phyloP scores from a whole-genome alignment of 2,797 vertebrate species.

The Rhinogobio ventralis region DNA sequence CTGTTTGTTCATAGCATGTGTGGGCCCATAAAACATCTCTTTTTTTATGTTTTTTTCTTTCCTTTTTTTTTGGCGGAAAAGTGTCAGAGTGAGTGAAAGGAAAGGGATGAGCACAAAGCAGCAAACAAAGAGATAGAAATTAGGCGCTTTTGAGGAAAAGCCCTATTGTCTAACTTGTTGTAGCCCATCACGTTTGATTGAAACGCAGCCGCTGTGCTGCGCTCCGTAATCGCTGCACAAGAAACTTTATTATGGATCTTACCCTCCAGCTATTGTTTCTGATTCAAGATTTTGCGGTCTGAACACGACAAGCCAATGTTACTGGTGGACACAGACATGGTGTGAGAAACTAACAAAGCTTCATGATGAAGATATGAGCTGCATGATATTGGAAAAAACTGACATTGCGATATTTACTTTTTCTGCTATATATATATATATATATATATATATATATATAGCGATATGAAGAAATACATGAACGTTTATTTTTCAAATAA shows the following conservation, averaged over 20 bases:
- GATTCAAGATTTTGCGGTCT: background rate
- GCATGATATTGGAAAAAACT: background rate
- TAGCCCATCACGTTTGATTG: conserved; percentile 51
- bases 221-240: conserved; percentile 19
- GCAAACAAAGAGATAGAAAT: conserved; percentile 35
- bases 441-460: background rate
- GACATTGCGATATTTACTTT: background rate
- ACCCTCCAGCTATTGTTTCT: conserved; percentile 29
- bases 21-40: conserved; percentile 54
- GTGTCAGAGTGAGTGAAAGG: conserved; percentile 48
- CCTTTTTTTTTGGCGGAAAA: conserved; percentile 33
- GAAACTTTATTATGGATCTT: conserved; percentile 35
- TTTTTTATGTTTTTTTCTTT: conserved; percentile 16
- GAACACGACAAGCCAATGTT: background rate
- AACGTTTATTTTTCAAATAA: background rate
- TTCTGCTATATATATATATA: background rate
- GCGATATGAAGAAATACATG: background rate
- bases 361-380: background rate
- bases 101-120: conserved; percentile 48
- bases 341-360: background rate
- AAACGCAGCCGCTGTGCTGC: conserved; percentile 31
- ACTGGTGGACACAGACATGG: background rate
- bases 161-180: conserved; percentile 44
- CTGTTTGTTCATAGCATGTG: conserved; percentile 48
- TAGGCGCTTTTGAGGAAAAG: conserved; percentile 50